These are phyloP conservation scores for Aphidoletes aphidimyza DNA, from an alignment of 2,888 invertebrate genomes.

Conservation along the genomic window DNA sequence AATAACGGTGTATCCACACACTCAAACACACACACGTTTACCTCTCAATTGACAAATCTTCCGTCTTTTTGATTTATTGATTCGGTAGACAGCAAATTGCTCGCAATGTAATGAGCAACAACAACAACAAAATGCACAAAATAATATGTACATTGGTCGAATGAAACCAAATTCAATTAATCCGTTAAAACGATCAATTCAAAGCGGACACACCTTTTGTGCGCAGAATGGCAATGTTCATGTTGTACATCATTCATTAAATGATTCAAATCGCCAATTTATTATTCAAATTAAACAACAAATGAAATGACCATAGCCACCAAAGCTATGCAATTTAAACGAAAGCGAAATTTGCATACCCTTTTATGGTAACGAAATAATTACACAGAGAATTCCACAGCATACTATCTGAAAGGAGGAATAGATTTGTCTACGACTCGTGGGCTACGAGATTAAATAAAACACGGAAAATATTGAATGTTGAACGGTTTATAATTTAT, in stretches of 20 bases:
- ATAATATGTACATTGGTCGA: not conserved
- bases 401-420: too few species aligned
- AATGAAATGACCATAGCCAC: not conserved
- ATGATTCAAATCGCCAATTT: not conserved
- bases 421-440: too few species aligned
- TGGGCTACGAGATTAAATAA: too few species aligned
- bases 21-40: too few species aligned
- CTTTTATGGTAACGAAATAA: not conserved
- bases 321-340: not conserved
- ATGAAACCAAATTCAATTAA: not conserved
- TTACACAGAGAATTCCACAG: too few species aligned
- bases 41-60: not conserved
- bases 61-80: conserved; percentile 3
- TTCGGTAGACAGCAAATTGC: too few species aligned
- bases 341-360: not conserved
- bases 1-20: not conserved
- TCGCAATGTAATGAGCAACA: not conserved
- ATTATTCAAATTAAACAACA: not conserved
- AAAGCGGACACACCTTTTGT: not conserved
- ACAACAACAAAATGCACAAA: not conserved
- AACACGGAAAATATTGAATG: too few species aligned
- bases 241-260: not conserved
- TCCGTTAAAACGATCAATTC: not conserved
- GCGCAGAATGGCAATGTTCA: not conserved
- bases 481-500: too few species aligned